A percentile compares a stretch with the other conserved stretches of the same genome.
phyloP scores from a whole-genome alignment of 1,140 invertebrate species.

The Xylocopa sonorina region DNA sequence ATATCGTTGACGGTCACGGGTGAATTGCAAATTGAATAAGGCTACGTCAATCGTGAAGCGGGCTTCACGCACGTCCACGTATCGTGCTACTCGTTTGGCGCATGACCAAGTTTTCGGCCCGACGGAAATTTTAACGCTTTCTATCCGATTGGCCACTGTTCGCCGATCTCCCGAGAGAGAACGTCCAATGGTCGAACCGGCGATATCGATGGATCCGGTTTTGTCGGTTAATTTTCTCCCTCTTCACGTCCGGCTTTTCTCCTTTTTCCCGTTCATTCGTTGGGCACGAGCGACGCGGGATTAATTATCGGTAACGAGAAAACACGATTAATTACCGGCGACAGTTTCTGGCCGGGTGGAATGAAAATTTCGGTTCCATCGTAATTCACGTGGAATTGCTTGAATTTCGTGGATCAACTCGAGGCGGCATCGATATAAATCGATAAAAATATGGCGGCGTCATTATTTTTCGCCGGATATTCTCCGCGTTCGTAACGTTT shows the following conservation, averaged over 20 bases:
- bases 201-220: slow-evolving; percentile 52
- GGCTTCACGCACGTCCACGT: slow-evolving; percentile 34
- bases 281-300: slow-evolving; percentile 46
- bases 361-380: slow-evolving; percentile 31
- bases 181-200: slow-evolving; percentile 26
- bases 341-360: slow-evolving; percentile 8
- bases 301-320: slow-evolving; percentile 69
- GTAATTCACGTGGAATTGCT: slow-evolving; percentile 36
- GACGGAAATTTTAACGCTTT: slow-evolving; percentile 57
- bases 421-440: neutral
- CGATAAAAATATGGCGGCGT: neutral
- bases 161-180: slow-evolving; percentile 51
- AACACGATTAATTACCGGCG: slow-evolving; percentile 61
- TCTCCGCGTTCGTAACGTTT: neutral
- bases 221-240: slow-evolving; percentile 47
- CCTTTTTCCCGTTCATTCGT: slow-evolving; percentile 45
- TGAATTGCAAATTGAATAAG: slow-evolving; percentile 63
- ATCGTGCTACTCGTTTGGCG: slow-evolving; percentile 46
- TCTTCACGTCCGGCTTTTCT: neutral
- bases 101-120: slow-evolving; percentile 50
- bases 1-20: slow-evolving; percentile 11
- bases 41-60: slow-evolving; percentile 40
- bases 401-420: slow-evolving; percentile 34
- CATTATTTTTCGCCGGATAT: too few relatives aligned
- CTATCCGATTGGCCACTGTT: slow-evolving; percentile 40